phyloP scores from a whole-genome alignment of 2,797 vertebrate species.

The Bradypodion pumilum region DNA sequence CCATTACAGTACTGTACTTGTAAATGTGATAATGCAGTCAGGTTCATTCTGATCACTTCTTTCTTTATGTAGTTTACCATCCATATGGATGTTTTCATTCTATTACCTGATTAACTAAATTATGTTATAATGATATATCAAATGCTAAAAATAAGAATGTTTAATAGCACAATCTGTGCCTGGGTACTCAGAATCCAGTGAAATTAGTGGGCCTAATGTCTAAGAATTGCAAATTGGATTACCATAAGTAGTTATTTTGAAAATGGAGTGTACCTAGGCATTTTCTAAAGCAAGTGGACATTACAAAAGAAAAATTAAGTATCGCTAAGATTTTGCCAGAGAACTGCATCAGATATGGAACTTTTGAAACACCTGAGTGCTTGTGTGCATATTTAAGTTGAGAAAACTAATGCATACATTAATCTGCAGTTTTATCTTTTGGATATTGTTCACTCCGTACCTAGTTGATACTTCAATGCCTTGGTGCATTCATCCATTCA shows the following conservation, averaged over 20 bases:
- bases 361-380: neutral
- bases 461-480: too few relatives aligned
- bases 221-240: neutral
- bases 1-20: neutral
- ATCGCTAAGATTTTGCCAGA: neutral
- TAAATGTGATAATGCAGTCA: neutral
- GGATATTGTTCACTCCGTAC: too few relatives aligned
- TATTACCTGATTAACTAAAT: neutral
- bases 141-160: neutral
- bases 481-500: neutral
- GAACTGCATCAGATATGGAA: neutral
- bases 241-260: neutral
- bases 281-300: neutral
- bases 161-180: neutral
- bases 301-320: neutral
- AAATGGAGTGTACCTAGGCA: neutral
- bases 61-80: neutral
- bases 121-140: neutral
- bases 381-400: neutral
- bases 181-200: neutral
- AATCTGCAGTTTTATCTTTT: constrained; percentile 21
- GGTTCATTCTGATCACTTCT: neutral
- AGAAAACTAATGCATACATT: neutral
- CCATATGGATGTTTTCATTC: neutral
- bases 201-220: neutral